Percentiles rank a stretch among this genome's conserved stretches.
Evolutionary conservation across 2,797 vertebrate genomes (phyloP).

Genomic region (Phyllotis vaccarum): DNA sequence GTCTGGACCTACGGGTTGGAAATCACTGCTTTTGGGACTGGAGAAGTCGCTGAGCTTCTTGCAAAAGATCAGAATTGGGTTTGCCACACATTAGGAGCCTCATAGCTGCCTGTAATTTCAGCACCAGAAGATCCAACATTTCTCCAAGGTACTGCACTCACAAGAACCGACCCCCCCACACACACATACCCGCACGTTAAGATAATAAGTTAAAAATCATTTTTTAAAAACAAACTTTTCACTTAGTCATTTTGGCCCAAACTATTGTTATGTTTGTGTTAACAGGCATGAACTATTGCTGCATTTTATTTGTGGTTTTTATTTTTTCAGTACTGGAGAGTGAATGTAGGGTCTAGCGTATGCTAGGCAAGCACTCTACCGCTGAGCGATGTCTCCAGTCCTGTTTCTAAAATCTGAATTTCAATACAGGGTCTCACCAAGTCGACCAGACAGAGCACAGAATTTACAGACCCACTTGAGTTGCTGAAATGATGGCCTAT

Average conservation of each 20-base stretch:
- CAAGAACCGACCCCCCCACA: background rate
- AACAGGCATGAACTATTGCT: fast-evolving
- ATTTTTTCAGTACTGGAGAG: background rate
- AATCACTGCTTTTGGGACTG: background rate
- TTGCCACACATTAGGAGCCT: too few relatives aligned
- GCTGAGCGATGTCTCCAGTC: background rate
- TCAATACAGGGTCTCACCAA: background rate
- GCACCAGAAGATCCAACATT: background rate
- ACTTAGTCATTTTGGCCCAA: background rate
- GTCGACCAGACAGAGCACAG: background rate
- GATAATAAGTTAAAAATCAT: too few relatives aligned
- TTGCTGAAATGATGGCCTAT: background rate
- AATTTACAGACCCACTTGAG: background rate
- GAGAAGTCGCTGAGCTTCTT: background rate
- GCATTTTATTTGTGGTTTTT: background rate
- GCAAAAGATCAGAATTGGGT: background rate
- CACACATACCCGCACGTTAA: background rate
- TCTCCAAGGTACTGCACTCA: background rate
- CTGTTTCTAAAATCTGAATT: background rate
- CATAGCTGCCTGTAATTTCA: background rate
- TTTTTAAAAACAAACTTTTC: background rate
- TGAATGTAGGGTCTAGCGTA: background rate
- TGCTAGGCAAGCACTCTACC: background rate
- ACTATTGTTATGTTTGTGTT: background rate
- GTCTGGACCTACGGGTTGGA: background rate